Conservation (phyloP, 2,113 vertebrate species). For the Cheilinus undulatus region DNA sequence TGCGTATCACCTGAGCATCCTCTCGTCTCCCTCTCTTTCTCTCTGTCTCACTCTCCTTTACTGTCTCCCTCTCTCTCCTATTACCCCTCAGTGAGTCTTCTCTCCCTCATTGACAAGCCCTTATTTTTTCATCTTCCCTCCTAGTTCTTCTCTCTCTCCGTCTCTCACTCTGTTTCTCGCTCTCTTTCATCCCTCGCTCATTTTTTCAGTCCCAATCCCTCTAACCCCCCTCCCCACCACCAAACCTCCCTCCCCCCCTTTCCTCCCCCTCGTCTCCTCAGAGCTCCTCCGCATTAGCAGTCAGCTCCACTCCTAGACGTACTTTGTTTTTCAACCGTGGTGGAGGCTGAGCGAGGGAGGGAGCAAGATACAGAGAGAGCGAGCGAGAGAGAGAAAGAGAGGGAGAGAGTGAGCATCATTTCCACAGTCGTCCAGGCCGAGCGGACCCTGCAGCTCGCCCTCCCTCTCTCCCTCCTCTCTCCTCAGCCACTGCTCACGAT, state of each 20-base stretch:
- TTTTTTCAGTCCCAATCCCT: slow-evolving; percentile 64
- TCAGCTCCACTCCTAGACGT: slow-evolving; percentile 79
- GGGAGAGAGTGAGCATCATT: slow-evolving; percentile 71
- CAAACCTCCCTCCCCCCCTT: neutral
- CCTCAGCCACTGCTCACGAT: slow-evolving; percentile 64
- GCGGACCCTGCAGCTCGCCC: slow-evolving; percentile 56
- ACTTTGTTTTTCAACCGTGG: slow-evolving; percentile 82
- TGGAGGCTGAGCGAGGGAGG: slow-evolving; percentile 63
- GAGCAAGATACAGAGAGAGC: slow-evolving; percentile 35
- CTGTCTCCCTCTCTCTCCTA: slow-evolving; percentile 29
- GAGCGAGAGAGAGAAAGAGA: slow-evolving; percentile 24
- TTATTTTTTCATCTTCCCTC: slow-evolving; percentile 55
- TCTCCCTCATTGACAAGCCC: slow-evolving; percentile 55
- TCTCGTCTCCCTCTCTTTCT: neutral
- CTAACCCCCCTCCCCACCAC: slow-evolving; percentile 7
- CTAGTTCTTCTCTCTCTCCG: slow-evolving; percentile 26
- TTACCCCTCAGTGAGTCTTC: slow-evolving; percentile 44
- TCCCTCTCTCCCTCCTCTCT: slow-evolving; percentile 13
- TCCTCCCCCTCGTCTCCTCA: slow-evolving; percentile 59
- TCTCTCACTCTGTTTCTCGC: slow-evolving; percentile 13
- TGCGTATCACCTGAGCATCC: slow-evolving; percentile 48
- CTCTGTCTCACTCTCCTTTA: neutral
- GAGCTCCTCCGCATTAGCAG: slow-evolving; percentile 80
- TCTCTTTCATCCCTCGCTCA: slow-evolving; percentile 63
- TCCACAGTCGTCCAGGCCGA: slow-evolving; percentile 66